These are phyloP conservation scores for Catocala fraxini DNA, from an alignment of 2,888 invertebrate species.

Conservation along the genomic window DNA sequence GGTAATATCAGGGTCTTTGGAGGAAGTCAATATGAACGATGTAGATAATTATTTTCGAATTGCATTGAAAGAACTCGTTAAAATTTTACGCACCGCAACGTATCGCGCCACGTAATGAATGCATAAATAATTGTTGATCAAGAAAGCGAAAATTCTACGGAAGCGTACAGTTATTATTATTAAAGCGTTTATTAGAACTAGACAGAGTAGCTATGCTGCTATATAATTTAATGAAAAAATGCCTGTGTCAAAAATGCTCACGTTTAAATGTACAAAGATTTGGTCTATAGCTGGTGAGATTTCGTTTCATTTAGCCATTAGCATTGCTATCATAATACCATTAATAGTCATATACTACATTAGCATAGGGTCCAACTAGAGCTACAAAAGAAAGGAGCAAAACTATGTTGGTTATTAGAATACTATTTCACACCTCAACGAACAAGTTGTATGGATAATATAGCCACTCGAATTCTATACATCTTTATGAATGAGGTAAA, in stretches of 20 bases:
- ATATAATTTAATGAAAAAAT: too few relatives aligned
- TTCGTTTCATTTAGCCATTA: not conserved
- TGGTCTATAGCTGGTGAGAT: not conserved
- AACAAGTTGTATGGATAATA: conserved; percentile 41
- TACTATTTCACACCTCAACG: conserved; percentile 33
- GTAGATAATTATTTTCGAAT: conserved; percentile 5
- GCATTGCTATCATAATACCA: not conserved
- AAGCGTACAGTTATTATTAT: conserved; percentile 41
- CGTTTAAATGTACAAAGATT: not conserved
- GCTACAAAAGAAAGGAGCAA: conserved; percentile 20
- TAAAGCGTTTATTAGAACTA: conserved; percentile 15
- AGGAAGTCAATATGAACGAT: too few relatives aligned
- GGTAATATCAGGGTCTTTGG: too few relatives aligned
- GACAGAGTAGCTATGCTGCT: not conserved
- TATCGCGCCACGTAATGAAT: conserved; percentile 44
- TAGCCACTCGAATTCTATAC: conserved; percentile 41
- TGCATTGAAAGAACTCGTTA: conserved; percentile 24
- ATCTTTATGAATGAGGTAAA: conserved; percentile 55
- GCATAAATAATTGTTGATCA: conserved; percentile 56
- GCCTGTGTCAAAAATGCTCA: too few relatives aligned
- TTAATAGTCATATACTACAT: not conserved
- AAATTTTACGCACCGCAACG: conserved; percentile 33
- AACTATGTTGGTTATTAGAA: conserved; percentile 18
- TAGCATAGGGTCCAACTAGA: not conserved
- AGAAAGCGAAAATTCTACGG: conserved; percentile 57